Conservation (phyloP, 2,888 invertebrate genomes). For the Leucophenga montana region DNA sequence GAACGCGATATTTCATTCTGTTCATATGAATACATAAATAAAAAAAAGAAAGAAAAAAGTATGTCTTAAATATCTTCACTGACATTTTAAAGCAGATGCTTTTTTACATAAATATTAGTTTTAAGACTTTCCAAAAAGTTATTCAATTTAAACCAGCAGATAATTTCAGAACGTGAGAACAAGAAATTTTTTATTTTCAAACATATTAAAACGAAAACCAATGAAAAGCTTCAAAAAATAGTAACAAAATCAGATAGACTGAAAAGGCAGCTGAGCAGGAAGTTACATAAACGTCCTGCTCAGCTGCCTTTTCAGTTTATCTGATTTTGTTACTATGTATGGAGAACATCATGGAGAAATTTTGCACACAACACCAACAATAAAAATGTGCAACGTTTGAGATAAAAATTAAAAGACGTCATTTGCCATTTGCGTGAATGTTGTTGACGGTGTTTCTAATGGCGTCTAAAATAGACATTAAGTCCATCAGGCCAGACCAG, state of each 20-base stretch:
- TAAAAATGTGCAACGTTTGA: slow-evolving; percentile 67
- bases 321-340: no score
- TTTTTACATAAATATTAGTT: no score
- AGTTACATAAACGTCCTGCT: background rate
- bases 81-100: no score
- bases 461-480: slow-evolving; percentile 66
- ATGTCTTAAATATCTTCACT: no score
- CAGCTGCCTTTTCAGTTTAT: no score
- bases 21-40: no score
- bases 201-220: slow-evolving; percentile 12
- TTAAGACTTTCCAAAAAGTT: no score
- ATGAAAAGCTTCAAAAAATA: slow-evolving; percentile 25
- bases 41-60: no score
- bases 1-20: no score
- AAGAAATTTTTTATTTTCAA: background rate
- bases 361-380: slow-evolving; percentile 52
- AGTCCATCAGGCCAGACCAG: slow-evolving; percentile 42
- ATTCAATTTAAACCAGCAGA: no score
- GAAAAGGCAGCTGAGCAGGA: background rate
- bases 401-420: slow-evolving; percentile 71
- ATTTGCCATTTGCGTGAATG: slow-evolving; percentile 45
- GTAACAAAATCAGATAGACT: background rate
- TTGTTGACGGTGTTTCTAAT: slow-evolving; percentile 57
- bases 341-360: background rate
- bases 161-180: no score